Conservation (phyloP, 2,888 invertebrate genomes). For the Cheilosia vernalis region DNA sequence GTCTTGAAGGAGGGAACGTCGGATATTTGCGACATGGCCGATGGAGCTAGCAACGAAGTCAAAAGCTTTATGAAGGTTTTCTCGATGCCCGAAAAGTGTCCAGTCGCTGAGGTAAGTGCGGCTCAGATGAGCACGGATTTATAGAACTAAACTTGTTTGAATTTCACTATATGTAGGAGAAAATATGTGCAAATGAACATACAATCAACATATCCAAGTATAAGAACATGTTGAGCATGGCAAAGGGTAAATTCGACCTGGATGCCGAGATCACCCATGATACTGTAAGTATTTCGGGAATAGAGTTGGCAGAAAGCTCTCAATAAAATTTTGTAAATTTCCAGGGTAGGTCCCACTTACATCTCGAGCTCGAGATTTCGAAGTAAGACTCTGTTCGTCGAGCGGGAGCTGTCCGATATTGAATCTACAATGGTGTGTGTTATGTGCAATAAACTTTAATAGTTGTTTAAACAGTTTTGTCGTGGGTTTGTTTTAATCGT, state of each 20-base stretch:
- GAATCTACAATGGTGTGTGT: conserved; percentile 10
- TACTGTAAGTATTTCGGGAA: conserved; percentile 80
- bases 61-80: conserved; percentile 81
- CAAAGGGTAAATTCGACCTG: conserved; percentile 81
- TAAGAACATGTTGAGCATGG: conserved; percentile 83
- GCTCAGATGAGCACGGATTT: background rate
- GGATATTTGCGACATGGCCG: conserved; percentile 82
- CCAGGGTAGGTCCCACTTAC: conserved; percentile 82
- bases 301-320: conserved; percentile 3
- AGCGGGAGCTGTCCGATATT: background rate
- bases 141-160: too few species aligned
- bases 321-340: conserved; percentile 15
- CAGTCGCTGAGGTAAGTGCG: conserved; percentile 80
- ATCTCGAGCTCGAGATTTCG: conserved; percentile 80
- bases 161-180: conserved; percentile 77
- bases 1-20: conserved; percentile 82
- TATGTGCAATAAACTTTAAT: conserved; percentile 40
- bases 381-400: conserved; percentile 71
- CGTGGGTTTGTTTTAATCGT: background rate
- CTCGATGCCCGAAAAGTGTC: conserved; percentile 83
- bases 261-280: conserved; percentile 83
- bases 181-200: conserved; percentile 82
- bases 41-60: conserved; percentile 77
- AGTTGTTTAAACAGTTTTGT: background rate
- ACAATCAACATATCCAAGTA: conserved; percentile 82